These are phyloP conservation scores for Leiothrix lutea DNA, from an alignment of 2,113 vertebrate species.

Conservation along the genomic window DNA sequence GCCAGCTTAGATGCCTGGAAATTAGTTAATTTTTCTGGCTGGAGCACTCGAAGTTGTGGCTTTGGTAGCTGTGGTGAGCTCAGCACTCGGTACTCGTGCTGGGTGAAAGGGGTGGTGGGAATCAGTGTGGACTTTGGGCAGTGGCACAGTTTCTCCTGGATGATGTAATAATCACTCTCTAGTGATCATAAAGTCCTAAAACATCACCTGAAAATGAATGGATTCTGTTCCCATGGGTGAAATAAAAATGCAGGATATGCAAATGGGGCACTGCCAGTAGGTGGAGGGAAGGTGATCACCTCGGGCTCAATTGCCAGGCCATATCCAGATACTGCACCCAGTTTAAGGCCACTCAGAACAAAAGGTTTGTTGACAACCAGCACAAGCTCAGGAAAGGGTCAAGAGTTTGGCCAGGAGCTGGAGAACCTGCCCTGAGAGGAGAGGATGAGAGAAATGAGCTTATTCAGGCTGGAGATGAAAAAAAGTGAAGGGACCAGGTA, in stretches of 20 bases:
- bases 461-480: not conserved
- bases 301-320: not conserved
- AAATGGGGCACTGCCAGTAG: rapidly evolving
- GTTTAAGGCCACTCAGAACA: not conserved
- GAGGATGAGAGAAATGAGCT: not conserved
- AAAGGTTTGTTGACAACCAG: not conserved
- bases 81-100: rapidly evolving
- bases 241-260: not conserved
- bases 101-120: not conserved
- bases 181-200: not conserved
- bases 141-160: not conserved
- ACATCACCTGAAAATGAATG: rapidly evolving
- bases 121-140: rapidly evolving
- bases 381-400: not conserved
- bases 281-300: not conserved
- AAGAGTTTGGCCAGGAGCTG: not conserved
- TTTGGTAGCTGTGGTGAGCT: not conserved
- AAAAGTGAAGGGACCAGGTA: not conserved
- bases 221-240: not conserved
- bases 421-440: not conserved
- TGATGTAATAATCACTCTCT: not conserved
- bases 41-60: not conserved
- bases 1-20: not conserved
- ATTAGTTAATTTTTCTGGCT: not conserved
- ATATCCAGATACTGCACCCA: rapidly evolving